A percentile compares a stretch with the other conserved stretches of the same genome.
Evolutionary conservation across 2,797 vertebrate species (phyloP).

Genomic region (Labroides dimidiatus): DNA sequence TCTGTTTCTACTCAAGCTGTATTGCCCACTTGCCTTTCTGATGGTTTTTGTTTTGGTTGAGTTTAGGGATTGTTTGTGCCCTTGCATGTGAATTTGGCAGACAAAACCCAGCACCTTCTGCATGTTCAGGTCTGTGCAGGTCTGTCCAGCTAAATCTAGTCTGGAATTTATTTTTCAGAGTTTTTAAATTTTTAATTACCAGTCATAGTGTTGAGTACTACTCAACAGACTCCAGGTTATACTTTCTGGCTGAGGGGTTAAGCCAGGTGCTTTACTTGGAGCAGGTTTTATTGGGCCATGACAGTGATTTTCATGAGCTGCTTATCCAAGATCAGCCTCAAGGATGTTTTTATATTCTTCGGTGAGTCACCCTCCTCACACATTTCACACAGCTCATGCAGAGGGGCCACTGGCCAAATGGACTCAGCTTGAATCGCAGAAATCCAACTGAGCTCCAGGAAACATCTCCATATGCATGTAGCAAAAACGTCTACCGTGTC

Average conservation of each 20-base stretch:
- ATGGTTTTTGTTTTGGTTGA: too few species aligned
- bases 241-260: not conserved
- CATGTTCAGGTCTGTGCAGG: not conserved
- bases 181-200: not conserved
- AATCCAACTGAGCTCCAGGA: slow-evolving; percentile 2
- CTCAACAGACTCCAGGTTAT: not conserved
- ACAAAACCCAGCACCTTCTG: not conserved
- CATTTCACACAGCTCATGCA: slow-evolving; percentile 13
- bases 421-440: slow-evolving; percentile 3
- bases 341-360: not conserved
- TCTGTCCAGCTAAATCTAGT: not conserved
- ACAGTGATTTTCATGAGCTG: not conserved
- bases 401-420: slow-evolving; percentile 10
- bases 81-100: not conserved
- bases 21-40: too few species aligned
- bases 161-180: not conserved
- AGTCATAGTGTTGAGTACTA: not conserved
- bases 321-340: not conserved
- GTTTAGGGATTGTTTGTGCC: not conserved
- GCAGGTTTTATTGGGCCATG: not conserved
- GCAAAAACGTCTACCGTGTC: not conserved
- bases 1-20: too few species aligned
- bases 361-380: not conserved
- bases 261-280: not conserved
- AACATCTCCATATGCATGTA: not conserved